phyloP scores from a whole-genome alignment of 2,888 invertebrate genomes.

The Zhuqinia jingwanae region DNA sequence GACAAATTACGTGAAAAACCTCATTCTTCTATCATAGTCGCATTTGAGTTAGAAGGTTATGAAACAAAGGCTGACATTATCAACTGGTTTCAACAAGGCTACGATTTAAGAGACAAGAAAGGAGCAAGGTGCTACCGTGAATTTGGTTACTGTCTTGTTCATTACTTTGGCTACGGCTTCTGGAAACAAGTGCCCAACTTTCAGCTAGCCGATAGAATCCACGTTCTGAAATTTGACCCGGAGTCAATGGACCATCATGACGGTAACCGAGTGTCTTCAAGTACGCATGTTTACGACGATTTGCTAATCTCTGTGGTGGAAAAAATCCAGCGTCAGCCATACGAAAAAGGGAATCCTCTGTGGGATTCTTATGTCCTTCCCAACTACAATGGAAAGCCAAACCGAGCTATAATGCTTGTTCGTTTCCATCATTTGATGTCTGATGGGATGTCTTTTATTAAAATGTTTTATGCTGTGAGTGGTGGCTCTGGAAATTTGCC shows the following conservation, averaged over 20 bases:
- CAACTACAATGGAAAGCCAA: neutral
- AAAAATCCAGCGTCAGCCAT: conserved; percentile 29
- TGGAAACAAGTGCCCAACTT: conserved; percentile 41
- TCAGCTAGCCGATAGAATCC: neutral
- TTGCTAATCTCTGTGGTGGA: conserved; percentile 11
- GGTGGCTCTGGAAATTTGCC: conserved; percentile 9
- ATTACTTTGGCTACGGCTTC: conserved; percentile 35
- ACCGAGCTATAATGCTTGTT: neutral
- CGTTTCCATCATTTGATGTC: conserved; percentile 46
- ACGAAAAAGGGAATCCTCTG: conserved; percentile 5
- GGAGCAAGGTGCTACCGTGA: conserved; percentile 17
- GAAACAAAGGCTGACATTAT: neutral
- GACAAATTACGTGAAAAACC: conserved; percentile 30
- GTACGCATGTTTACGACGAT: neutral
- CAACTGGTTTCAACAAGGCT: neutral
- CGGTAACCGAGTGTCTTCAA: neutral
- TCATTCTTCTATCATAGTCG: neutral
- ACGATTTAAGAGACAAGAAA: neutral
- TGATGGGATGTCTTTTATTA: conserved; percentile 43
- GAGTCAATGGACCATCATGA: neutral
- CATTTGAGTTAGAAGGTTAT: conserved; percentile 8
- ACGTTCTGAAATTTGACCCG: neutral
- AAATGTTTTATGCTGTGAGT: conserved; percentile 25
- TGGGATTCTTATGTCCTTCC: conserved; percentile 20
- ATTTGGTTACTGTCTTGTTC: conserved; percentile 28